Base-by-base conservation (phyloP, 2,888 invertebrate species). In the Lithophane ornitopus region DNA sequence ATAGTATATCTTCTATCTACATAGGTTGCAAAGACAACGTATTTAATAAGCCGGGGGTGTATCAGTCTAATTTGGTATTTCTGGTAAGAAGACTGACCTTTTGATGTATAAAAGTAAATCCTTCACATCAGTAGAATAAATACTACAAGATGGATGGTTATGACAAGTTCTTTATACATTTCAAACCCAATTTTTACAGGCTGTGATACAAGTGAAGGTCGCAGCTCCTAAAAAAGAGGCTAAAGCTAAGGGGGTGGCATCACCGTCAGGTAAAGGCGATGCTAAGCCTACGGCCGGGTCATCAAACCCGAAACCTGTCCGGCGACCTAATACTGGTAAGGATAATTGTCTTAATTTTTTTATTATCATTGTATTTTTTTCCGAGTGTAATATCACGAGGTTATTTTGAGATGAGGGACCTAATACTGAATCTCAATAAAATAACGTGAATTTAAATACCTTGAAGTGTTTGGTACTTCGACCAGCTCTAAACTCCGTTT, bases 171-270 rank as follows among this genome's bases (percentile, higher is more conserved):
- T 8, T 14, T 16, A 14, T 11, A 46, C 16, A 0, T 16, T 63
- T 41, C 1, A 14, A 78, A 39, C 2, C 28, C 6, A 12, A 44
- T 61, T 28, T n/a, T 69, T 88, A 84, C 85, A 96, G 94, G 99
- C 99, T 54, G 98, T 98, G 70, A 98, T 99, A 76, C 97, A 97
- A 85, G 98, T 98, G 7, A 98, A 98, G 94, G 94, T 97, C 22
- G 93, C 97, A 0, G 97, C 97, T 0, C 96, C 97, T 0, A 97
- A 97, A 87, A 98, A 98, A 88, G 97, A 97, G 22, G 85, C 85
- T 0, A 97, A 97, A 80, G 92, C 97, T 0, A 97, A 97, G 67
- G 94, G 97, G 0, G 96, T 97, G 0, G 94, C 97, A 0, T 96
- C 97, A 0, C 96, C 97, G 0, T 92, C 97, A 0, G 97, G 96